phyloP scores from a whole-genome alignment of 2,888 invertebrate genomes.

The Carterocephalus palaemon region DNA sequence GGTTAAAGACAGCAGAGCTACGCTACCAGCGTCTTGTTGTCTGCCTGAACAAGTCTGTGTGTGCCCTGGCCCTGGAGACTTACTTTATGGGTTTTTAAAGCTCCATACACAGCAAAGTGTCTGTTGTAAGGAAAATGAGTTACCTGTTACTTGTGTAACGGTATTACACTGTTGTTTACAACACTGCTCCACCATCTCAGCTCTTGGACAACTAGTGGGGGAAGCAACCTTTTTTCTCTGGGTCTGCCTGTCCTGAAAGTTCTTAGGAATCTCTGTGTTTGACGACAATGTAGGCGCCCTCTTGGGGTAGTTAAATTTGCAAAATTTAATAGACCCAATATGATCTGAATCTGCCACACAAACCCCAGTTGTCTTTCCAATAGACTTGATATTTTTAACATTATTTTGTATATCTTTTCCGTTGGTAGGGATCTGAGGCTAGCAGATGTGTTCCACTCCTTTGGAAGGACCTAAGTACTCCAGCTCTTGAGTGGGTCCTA shows the following conservation, averaged over 20 bases:
- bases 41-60: constrained; percentile 24
- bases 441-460: not conserved
- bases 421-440: not conserved
- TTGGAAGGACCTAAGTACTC: too few species aligned
- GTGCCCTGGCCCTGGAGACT: not conserved
- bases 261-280: too few species aligned
- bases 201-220: too few species aligned
- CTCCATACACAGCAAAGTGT: constrained; percentile 26
- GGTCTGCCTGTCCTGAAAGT: too few species aligned
- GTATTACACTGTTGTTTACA: not conserved
- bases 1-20: constrained; percentile 17
- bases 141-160: not conserved
- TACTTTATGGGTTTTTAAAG: constrained; percentile 2
- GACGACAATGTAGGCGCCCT: too few species aligned
- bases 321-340: too few species aligned
- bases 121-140: constrained; percentile 27
- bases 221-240: too few species aligned
- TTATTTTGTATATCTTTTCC: not conserved
- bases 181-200: not conserved
- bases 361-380: not conserved
- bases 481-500: not conserved
- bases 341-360: not conserved
- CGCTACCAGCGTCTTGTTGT: constrained; percentile 27
- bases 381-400: not conserved
- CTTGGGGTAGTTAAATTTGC: too few species aligned